Evolutionary conservation across 1,140 invertebrate genomes (phyloP).

Genomic region (Vanessa atalanta): DNA sequence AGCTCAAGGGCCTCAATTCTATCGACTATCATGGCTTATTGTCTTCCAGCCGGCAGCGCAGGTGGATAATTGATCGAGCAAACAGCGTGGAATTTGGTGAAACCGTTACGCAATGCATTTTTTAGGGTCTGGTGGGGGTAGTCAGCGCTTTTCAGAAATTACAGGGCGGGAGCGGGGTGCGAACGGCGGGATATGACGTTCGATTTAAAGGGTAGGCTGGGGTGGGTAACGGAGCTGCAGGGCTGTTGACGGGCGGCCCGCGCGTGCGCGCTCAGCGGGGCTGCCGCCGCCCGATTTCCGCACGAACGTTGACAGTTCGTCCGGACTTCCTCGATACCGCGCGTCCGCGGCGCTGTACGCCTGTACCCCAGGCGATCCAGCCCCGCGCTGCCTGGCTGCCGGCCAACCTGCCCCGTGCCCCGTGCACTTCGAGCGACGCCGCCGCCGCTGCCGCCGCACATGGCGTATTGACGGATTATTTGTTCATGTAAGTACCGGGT

Average conservation of each 20-base stretch:
- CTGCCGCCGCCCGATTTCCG: constrained; percentile 74
- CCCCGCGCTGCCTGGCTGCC: constrained; percentile 51
- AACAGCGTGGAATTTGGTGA: constrained; percentile 68
- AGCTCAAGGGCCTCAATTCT: constrained; percentile 16
- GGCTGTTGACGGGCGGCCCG: constrained; percentile 77
- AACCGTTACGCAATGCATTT: constrained; percentile 80
- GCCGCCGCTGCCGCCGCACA: constrained; percentile 56
- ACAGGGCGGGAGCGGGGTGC: constrained; percentile 62
- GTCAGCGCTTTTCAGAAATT: constrained; percentile 78
- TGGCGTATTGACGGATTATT: constrained; percentile 62
- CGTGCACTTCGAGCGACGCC: constrained; percentile 41
- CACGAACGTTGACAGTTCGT: constrained; percentile 71
- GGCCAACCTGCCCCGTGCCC: constrained; percentile 57
- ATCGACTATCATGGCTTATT: constrained; percentile 28
- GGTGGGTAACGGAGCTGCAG: constrained; percentile 66
- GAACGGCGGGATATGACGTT: constrained; percentile 76
- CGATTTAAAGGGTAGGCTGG: constrained; percentile 77
- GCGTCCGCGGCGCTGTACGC: constrained; percentile 74
- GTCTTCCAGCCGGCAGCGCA: constrained; percentile 41
- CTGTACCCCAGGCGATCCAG: constrained; percentile 52
- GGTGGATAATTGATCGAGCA: constrained; percentile 76
- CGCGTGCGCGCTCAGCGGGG: constrained; percentile 57
- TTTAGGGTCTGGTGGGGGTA: constrained; percentile 72
- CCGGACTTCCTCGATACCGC: constrained; percentile 79
- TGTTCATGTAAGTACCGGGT: constrained; percentile 57